Percentiles rank a stretch among this genome's conserved stretches.
Evolutionary conservation across 2,113 vertebrate genomes (phyloP).

Genomic region (Bambusicola thoracicus): DNA sequence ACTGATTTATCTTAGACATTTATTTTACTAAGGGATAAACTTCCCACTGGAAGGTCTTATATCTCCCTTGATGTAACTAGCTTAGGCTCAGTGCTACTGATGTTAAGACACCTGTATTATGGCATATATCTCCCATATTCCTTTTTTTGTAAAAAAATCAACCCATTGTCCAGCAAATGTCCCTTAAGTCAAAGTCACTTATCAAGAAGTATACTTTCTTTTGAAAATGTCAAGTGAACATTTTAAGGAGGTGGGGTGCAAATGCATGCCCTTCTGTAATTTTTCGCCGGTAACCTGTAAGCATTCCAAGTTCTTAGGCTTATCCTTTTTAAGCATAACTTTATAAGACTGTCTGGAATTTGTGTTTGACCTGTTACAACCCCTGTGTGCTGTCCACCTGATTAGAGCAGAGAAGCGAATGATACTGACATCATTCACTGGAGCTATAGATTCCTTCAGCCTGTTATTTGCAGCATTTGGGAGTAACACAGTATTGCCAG

Average conservation of each 20-base stretch:
- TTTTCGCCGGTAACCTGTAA: constrained; percentile 14
- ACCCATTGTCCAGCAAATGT: neutral
- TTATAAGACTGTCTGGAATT: neutral
- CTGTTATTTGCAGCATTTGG: neutral
- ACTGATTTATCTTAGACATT: neutral
- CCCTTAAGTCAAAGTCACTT: neutral
- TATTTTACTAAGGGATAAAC: neutral
- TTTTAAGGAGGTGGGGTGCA: neutral
- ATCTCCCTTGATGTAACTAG: neutral
- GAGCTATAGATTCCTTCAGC: neutral
- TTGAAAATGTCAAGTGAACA: neutral
- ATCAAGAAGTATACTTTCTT: neutral
- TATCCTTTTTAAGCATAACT: neutral
- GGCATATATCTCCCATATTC: neutral
- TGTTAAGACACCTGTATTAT: neutral
- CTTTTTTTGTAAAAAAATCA: neutral
- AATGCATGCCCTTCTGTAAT: neutral
- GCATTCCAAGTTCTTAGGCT: neutral
- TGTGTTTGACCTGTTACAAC: neutral
- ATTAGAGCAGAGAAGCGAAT: neutral
- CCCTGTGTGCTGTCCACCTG: neutral
- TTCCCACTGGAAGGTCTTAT: neutral
- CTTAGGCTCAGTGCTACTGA: neutral
- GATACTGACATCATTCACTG: neutral
- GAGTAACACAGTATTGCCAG: neutral